A percentile compares a stretch with the other conserved stretches of the same genome.
Conservation (phyloP, 1,140 invertebrate species). For the Zaprionus taronus region DNA sequence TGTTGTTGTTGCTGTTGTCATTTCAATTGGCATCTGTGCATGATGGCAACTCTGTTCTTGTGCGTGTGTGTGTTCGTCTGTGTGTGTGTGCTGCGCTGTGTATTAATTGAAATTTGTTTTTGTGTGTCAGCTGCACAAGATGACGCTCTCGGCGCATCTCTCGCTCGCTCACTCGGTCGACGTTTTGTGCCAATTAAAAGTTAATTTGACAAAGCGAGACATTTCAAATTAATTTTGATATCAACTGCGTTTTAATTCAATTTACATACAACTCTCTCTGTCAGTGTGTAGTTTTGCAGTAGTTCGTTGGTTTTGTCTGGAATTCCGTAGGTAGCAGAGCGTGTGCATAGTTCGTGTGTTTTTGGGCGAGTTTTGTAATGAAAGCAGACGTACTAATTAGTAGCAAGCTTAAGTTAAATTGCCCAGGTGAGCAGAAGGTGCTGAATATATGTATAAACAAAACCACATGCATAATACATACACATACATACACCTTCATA, state of each 20-base stretch:
- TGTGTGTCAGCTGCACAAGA: slow-evolving; percentile 70
- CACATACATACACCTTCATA: neutral
- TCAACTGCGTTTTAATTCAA: slow-evolving; percentile 73
- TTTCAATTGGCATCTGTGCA: slow-evolving; percentile 57
- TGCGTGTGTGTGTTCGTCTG: neutral
- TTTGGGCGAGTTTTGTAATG: neutral
- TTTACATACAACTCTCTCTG: slow-evolving; percentile 46
- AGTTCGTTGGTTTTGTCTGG: neutral
- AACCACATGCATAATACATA: neutral
- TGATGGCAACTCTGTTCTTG: slow-evolving; percentile 45
- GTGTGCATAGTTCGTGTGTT: neutral
- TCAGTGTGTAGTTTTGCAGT: neutral
- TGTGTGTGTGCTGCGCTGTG: slow-evolving; percentile 23
- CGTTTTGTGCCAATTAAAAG: slow-evolving; percentile 75
- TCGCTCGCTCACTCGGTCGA: slow-evolving; percentile 19
- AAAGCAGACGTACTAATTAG: neutral
- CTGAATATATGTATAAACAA: neutral
- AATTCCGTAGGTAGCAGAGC: neutral
- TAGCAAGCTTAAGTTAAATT: neutral
- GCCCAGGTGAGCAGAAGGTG: neutral
- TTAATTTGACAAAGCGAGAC: slow-evolving; percentile 82
- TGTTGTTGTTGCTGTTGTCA: slow-evolving; percentile 46
- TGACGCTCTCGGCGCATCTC: slow-evolving; percentile 30
- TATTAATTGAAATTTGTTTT: slow-evolving; percentile 82
- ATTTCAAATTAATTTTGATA: slow-evolving; percentile 77